A percentile compares a stretch with the other conserved stretches of the same genome.
These are phyloP conservation scores for Microctenopoma stevenorrisi DNA, from an alignment of 2,797 vertebrate genomes.

Conservation along the genomic window DNA sequence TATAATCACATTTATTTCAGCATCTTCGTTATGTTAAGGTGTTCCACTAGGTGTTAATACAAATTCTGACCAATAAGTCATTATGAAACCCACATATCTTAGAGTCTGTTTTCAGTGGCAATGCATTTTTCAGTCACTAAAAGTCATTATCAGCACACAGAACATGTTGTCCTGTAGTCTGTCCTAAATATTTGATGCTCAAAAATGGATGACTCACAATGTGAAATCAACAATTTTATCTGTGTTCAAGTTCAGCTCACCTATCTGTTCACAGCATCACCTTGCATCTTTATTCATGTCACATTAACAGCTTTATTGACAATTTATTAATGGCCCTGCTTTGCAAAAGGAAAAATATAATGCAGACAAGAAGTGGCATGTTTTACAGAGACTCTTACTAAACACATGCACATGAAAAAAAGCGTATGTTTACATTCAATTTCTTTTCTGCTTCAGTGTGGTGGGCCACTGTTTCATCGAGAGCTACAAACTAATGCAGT, in stretches of 20 bases:
- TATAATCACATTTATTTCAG: neutral
- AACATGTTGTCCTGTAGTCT: neutral
- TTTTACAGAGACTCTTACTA: neutral
- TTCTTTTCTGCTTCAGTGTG: slow-evolving; percentile 17
- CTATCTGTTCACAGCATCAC: neutral
- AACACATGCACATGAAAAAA: neutral
- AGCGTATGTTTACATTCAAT: neutral
- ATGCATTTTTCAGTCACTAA: neutral
- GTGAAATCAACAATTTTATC: neutral
- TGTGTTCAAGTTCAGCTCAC: neutral
- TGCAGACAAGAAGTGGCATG: neutral
- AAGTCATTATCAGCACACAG: neutral
- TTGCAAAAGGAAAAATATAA: neutral
- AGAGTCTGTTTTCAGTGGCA: neutral
- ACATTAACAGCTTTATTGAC: neutral
- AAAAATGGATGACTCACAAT: neutral
- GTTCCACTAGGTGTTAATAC: neutral
- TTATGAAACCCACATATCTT: neutral
- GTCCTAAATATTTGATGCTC: neutral
- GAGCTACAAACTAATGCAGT: neutral
- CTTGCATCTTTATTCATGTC: too few relatives aligned
- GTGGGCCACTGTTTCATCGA: slow-evolving; percentile 13
- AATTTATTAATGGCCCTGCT: neutral
- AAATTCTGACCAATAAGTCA: neutral
- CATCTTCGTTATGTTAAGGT: neutral